Evolutionary conservation across 1,140 invertebrate genomes (phyloP), one percentile per base, ranked within the genome.

Genomic region (Brachionus rubens): DNA sequence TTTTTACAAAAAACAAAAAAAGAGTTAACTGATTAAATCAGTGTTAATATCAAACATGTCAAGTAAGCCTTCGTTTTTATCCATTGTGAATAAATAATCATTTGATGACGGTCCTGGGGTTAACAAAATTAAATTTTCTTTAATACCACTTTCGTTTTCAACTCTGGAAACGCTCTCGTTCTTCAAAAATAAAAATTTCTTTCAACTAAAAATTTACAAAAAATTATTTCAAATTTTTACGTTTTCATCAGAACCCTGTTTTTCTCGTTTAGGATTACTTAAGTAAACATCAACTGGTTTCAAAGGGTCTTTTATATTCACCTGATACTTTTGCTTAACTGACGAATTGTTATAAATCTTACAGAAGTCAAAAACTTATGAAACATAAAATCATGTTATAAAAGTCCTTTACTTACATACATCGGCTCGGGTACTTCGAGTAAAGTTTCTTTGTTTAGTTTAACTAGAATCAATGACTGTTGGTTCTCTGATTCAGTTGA

Each of bases 1-100:
- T n/a, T n/a, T n/a, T n/a, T n/a, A n/a, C n/a, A n/a, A n/a, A n/a
- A n/a, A n/a, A n/a, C n/a, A n/a, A n/a, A n/a, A n/a, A n/a, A n/a
- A n/a, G n/a, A n/a, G n/a, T n/a, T n/a, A n/a, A n/a, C n/a, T n/a
- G n/a, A n/a, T n/a, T n/a, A n/a, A n/a, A n/a, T n/a, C n/a, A n/a
- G n/a, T n/a, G n/a, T 54, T 54, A 40, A 72, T 54, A 72, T 72
- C 68, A 33, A 54, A 72, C 46, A 48, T 50, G 6, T 72, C 68
- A 30, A 24, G 28, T 9, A 72, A 10, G 10, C 46, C 50, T 46
- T 72, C 68, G 21, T 54, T 47, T 16, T 72, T 72, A 16, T 72
- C 68, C 68, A 54, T 54, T 12, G 30, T 36, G 26, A 72, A 72
- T 36, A 72, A 36, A 72, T 40, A 72, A n/a, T 72, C 68, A 33